Evolutionary conservation across 2,797 vertebrate species (phyloP), one percentile per base, ranked within the genome.

Genomic region (Gobionotothen gibberifrons): DNA sequence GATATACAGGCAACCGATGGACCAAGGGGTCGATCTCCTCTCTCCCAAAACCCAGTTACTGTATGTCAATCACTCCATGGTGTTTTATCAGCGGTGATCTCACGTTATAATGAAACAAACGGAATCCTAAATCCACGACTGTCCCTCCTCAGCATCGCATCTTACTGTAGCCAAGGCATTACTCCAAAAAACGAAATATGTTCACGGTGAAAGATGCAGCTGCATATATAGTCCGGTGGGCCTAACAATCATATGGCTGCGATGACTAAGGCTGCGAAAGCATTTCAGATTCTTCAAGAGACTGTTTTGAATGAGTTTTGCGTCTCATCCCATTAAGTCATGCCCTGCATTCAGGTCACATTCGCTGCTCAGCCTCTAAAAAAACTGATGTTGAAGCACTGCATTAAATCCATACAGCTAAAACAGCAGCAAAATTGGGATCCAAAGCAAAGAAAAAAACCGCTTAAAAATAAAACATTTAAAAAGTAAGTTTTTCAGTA

Each of bases 291-390:
- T 91, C 89, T 87, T 78, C 86, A 83, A 79, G 65, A 89, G 81
- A 84, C 90, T 92, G 87, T 90, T 93, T 87, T 89, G 70, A 93
- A 92, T 90, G 90, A 93, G 90, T 93, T 94, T 92, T 91, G 91
- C 87, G 83, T 93, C 93, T 94, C 90, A 89, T 91, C 91, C 87
- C 90, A 89, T 94, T 92, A 92, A 93, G 87, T 83, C 89, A 86
- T 90, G 85, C 85, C 88, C 86, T 88, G 94, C 91, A 93, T 94
- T 93, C 94, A 92, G 90, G 91, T 94, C 93, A 94, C 94, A 95
- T 92, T 93, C 88, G 51, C 83, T 76, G 87, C 86, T 93, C 82
- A 83, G 89, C 82, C 86, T 84, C 72, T 68, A 63, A 87, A 89
- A 87, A 92, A 92, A 90, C 77, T 80, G 85, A 92, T 75, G 84